These are phyloP conservation scores for Cyclopterus lumpus DNA, from an alignment of 2,797 vertebrate species.

Conservation along the genomic window DNA sequence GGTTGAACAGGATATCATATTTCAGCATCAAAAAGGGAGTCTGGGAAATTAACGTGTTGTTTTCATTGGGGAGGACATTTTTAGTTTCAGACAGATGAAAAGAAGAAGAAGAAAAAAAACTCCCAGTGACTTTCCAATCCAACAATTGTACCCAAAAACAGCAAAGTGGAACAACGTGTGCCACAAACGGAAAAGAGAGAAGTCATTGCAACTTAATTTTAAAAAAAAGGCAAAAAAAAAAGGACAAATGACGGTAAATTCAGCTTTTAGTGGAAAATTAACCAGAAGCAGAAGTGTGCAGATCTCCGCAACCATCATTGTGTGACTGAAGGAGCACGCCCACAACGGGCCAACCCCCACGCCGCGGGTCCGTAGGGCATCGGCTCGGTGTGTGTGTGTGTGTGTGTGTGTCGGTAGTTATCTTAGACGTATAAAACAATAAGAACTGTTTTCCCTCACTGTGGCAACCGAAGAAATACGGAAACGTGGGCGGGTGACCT, in stretches of 20 bases:
- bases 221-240: too few relatives aligned
- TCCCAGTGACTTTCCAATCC: neutral
- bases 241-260: neutral
- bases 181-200: neutral
- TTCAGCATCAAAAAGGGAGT: neutral
- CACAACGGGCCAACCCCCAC: too few relatives aligned
- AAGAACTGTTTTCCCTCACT: too few relatives aligned
- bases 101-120: neutral
- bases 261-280: neutral
- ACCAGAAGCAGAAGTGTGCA: neutral
- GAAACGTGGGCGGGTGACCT: too few relatives aligned
- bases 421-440: too few relatives aligned
- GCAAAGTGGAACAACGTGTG: neutral
- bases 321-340: too few relatives aligned
- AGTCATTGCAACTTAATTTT: neutral
- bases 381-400: too few relatives aligned
- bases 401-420: too few relatives aligned
- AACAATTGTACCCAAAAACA: neutral
- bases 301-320: too few relatives aligned
- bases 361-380: too few relatives aligned
- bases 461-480: too few relatives aligned
- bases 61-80: neutral
- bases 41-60: neutral
- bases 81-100: neutral
- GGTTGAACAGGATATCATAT: neutral